Evolutionary conservation across 1,140 invertebrate genomes (phyloP).

Genomic region (Ectropis grisescens): DNA sequence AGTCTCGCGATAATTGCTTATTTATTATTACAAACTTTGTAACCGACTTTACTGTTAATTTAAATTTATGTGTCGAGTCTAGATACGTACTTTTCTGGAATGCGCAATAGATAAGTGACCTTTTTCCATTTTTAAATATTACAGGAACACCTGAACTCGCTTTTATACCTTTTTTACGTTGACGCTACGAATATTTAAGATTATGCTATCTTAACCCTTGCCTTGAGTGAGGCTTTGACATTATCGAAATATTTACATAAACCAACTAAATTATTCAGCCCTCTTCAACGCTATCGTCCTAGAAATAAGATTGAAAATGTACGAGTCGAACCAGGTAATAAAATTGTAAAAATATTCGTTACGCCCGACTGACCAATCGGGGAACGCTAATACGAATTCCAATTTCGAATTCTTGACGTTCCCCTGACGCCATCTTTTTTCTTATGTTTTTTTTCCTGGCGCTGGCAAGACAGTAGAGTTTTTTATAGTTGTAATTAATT

Average conservation of each 20-base stretch:
- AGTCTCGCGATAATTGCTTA: too few relatives aligned
- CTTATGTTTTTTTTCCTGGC: conserved; percentile 19
- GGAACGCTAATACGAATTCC: conserved; percentile 27
- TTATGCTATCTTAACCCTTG: conserved; percentile 45
- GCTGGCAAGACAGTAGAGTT: conserved; percentile 1
- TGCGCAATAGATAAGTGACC: too few relatives aligned
- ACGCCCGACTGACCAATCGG: conserved; percentile 33
- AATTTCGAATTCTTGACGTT: conserved; percentile 32
- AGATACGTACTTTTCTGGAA: too few relatives aligned
- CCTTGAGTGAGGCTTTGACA: conserved; percentile 28
- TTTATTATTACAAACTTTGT: too few relatives aligned
- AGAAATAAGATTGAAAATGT: conserved; percentile 17
- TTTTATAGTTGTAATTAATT: conserved; percentile 1
- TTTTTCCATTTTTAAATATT: too few relatives aligned
- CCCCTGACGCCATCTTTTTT: conserved; percentile 39
- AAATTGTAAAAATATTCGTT: conserved; percentile 14
- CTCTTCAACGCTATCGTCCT: conserved; percentile 9
- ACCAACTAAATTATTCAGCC: conserved; percentile 1
- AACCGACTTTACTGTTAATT: too few relatives aligned
- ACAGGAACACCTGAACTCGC: too few relatives aligned
- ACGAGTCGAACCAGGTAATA: background rate
- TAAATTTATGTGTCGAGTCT: too few relatives aligned
- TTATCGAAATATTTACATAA: conserved; percentile 14
- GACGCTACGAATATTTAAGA: conserved; percentile 43
- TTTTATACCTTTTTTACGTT: too few relatives aligned